Base-by-base conservation (phyloP, 2,113 vertebrate genomes). In the Stegastes partitus region DNA sequence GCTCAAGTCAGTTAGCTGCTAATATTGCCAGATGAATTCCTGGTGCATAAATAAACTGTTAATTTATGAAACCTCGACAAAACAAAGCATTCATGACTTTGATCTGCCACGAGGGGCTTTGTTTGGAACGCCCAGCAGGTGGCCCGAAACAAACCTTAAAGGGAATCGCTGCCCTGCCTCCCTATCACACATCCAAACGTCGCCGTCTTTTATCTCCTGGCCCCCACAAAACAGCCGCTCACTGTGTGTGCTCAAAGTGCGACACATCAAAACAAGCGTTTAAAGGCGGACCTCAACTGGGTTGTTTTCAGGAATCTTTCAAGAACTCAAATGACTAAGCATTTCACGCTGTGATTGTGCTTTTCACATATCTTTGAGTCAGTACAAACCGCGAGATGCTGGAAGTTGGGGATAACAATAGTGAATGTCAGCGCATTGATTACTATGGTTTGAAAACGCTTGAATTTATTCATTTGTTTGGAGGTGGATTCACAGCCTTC, bases 61-160 rank as follows among this genome's bases (percentile, higher is more conserved):
- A 83, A 90, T 89, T 74, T 70, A 47, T 42, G 57, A 87, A 76
- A 80, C 34, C 34, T 57, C 3, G 50, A 55, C 22, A 44, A 74
- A 82, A 79, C 69, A 82, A 80, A 71, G 73, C 3, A 21, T 18
- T 28, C n/a, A 42, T 50, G 68, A 34, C 78, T 90, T 87, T 89
- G 85, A 90, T 91, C 70, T 86, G 54, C 66, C 57, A 56, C 22
- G 73, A 66, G 70, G 39, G 78, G 69, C 64, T 79, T 61, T 63
- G 78, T 83, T 85, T 81, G 62, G 59, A 77, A 42, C 62, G 76
- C 55, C 64, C 83, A 70, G 88, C 84, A 80, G 79, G 90, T 86
- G 79, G 89, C 44, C 81, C 12, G 34, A 83, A 87, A 82, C 44
- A 70, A 76, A 68, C 83, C 81, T 87, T 71, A 84, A 82, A 87